Percentiles rank a stretch among this genome's conserved stretches.
Evolutionary conservation across 2,113 vertebrate species (phyloP).

Genomic region (Coracopsis vasa): DNA sequence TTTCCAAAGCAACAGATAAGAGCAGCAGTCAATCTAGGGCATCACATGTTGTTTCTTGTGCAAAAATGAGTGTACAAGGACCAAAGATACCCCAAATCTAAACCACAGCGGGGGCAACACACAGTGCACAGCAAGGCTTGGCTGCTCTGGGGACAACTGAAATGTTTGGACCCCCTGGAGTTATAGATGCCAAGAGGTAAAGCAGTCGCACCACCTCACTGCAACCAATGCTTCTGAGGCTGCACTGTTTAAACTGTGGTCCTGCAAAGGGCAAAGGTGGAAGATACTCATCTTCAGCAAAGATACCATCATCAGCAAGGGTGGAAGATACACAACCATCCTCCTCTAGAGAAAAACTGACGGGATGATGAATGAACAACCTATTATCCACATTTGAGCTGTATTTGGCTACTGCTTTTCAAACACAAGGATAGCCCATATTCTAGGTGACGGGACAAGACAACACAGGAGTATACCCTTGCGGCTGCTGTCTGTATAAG

Average conservation of each 20-base stretch:
- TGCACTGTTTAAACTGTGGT: not conserved
- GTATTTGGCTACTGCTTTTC: not conserved
- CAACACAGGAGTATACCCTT: not conserved
- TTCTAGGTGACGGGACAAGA: not conserved
- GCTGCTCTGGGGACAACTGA: not conserved
- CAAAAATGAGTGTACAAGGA: not conserved
- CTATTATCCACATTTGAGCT: not conserved
- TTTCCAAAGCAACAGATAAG: not conserved
- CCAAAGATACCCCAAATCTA: not conserved
- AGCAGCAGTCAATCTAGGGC: not conserved
- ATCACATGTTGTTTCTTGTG: not conserved
- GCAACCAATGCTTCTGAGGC: not conserved
- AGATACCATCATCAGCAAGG: not conserved
- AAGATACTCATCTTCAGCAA: not conserved
- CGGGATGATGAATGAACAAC: not conserved
- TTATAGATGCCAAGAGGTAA: not conserved
- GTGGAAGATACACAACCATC: not conserved
- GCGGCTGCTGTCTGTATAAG: not conserved
- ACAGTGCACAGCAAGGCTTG: not conserved
- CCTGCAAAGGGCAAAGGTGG: not conserved
- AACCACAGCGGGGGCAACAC: not conserved
- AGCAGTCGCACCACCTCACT: not conserved
- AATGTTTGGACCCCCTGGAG: not conserved
- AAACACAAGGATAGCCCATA: not conserved
- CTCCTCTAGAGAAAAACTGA: not conserved